Evolutionary conservation across 2,888 invertebrate genomes (phyloP).

Genomic region (Philonicus albiceps): DNA sequence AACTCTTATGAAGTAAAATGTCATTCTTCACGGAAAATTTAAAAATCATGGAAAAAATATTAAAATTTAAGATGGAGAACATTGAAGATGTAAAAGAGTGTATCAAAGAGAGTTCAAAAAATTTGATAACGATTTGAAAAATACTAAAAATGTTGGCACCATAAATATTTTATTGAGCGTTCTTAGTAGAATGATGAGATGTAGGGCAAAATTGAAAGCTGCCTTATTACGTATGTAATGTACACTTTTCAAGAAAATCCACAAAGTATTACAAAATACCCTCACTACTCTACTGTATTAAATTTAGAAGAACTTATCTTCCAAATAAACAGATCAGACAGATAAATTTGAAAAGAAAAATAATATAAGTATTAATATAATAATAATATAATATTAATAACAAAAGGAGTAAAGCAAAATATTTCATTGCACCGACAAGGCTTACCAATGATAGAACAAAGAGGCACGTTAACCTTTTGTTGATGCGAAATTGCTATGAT

Average conservation of each 20-base stretch:
- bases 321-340: not conserved
- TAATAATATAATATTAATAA: not conserved
- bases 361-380: not conserved
- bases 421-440: not conserved
- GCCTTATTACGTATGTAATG: not conserved
- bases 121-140: not conserved
- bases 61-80: too few relatives aligned
- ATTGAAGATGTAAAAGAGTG: not conserved
- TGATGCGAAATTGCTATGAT: not conserved
- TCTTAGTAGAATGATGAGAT: not conserved
- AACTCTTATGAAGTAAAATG: not conserved
- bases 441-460: constrained; percentile 4
- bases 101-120: not conserved
- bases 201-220: not conserved
- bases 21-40: too few relatives aligned
- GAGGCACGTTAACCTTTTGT: not conserved
- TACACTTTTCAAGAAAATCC: not conserved
- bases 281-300: constrained; percentile 22
- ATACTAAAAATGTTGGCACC: not conserved
- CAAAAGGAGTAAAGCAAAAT: not conserved
- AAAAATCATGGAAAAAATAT: too few relatives aligned
- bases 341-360: not conserved
- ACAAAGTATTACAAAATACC: not conserved
- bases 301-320: constrained; percentile 4
- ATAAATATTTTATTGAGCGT: not conserved